Conservation (phyloP, 2,888 invertebrate species). For the Chrysolina oricalcia region DNA sequence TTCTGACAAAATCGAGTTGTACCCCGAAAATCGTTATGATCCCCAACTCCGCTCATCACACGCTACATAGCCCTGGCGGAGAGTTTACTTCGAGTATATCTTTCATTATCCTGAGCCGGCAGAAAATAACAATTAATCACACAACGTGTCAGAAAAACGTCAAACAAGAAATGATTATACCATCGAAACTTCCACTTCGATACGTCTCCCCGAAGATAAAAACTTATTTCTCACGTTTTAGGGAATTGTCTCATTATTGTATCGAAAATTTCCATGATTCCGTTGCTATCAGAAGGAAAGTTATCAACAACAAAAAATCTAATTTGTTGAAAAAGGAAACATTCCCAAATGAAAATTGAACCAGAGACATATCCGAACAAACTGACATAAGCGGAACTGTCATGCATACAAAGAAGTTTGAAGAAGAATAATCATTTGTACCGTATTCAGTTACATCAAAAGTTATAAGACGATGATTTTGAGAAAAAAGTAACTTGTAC, state of each 20-base stretch:
- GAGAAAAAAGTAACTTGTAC: too few relatives aligned
- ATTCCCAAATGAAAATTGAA: too few relatives aligned
- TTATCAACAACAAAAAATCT: background rate
- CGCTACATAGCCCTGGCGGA: background rate
- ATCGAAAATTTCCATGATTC: background rate
- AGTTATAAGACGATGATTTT: too few relatives aligned
- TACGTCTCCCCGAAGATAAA: background rate
- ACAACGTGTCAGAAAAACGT: background rate
- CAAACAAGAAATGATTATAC: conserved; percentile 1
- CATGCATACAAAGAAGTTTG: too few relatives aligned
- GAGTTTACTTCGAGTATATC: background rate
- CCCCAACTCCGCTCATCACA: background rate
- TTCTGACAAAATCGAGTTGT: background rate
- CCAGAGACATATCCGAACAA: too few relatives aligned
- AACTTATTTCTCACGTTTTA: background rate
- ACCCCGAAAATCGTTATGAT: background rate
- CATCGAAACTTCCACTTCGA: background rate
- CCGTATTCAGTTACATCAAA: too few relatives aligned
- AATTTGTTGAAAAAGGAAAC: too few relatives aligned
- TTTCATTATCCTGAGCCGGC: background rate
- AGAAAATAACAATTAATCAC: conserved; percentile 3
- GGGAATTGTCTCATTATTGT: background rate
- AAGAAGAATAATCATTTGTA: too few relatives aligned
- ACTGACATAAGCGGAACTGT: too few relatives aligned
- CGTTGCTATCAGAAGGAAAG: background rate